Evolutionary conservation across 1,140 invertebrate species (phyloP).

Genomic region (Zaprionus kolodkinae): DNA sequence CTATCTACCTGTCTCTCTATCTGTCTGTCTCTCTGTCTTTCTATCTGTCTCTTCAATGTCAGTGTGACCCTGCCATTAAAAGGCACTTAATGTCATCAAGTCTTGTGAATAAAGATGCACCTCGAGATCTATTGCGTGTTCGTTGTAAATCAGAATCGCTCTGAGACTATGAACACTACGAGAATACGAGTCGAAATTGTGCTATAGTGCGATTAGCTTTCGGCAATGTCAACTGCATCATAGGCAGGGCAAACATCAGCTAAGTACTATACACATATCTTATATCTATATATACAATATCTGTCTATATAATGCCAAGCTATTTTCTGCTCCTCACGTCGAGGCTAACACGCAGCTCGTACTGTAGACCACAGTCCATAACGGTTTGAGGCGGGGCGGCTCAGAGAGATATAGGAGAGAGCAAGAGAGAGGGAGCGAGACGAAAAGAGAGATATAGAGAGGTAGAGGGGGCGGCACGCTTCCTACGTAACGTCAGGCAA

Average conservation of each 20-base stretch:
- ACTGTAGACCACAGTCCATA: conserved; percentile 13
- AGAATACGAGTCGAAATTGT: background rate
- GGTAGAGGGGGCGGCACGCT: background rate
- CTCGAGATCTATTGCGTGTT: conserved; percentile 66
- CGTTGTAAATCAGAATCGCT: conserved; percentile 43
- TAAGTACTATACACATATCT: conserved; percentile 11
- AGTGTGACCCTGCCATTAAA: conserved; percentile 61
- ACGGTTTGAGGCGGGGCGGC: background rate
- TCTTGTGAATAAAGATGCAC: conserved; percentile 50
- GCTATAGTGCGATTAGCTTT: conserved; percentile 15
- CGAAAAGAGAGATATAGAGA: too few species aligned
- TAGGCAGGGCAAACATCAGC: conserved; percentile 44
- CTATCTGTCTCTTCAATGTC: conserved; percentile 18
- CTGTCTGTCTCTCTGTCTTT: background rate
- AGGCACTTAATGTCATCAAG: conserved; percentile 61
- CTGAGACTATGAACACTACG: background rate
- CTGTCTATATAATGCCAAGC: conserved; percentile 39
- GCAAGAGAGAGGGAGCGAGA: background rate
- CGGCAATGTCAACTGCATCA: conserved; percentile 58
- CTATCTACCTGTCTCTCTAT: background rate
- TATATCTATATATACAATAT: conserved; percentile 1
- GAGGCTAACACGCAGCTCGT: conserved; percentile 29
- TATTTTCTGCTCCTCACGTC: conserved; percentile 7
- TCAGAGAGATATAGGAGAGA: background rate
- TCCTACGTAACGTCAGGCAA: conserved; percentile 59